A percentile compares a stretch with the other conserved stretches of the same genome.
phyloP scores from a whole-genome alignment of 2,888 invertebrate species.

The Cryptus viduatorius region DNA sequence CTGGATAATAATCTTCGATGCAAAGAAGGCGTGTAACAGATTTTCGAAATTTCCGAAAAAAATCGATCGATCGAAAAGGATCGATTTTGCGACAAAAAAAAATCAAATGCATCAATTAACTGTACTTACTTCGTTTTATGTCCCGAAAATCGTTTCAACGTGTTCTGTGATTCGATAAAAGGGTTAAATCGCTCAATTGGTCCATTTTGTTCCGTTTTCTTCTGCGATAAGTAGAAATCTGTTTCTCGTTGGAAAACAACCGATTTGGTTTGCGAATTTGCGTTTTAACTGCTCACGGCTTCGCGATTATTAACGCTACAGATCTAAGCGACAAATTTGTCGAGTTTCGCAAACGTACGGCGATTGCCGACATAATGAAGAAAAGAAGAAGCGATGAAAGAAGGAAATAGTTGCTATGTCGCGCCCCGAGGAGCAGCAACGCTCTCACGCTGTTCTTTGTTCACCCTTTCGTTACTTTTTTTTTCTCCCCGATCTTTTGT shows the following conservation, averaged over 20 bases:
- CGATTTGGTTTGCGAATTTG: conserved; percentile 13
- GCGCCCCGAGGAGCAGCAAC: conserved; percentile 35
- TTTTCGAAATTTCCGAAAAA: not conserved
- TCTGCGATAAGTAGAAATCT: too few species aligned
- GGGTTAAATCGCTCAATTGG: too few species aligned
- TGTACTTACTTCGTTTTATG: too few species aligned
- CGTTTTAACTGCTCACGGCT: not conserved
- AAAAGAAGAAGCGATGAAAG: conserved; percentile 32
- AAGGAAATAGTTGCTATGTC: conserved; percentile 46
- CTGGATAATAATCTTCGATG: not conserved
- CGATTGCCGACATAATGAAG: conserved; percentile 39
- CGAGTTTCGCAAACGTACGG: conserved; percentile 38
- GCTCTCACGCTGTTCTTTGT: conserved; percentile 67
- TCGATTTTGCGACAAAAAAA: too few species aligned
- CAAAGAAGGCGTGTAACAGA: not conserved
- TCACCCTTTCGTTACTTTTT: conserved; percentile 61
- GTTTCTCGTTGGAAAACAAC: too few species aligned
- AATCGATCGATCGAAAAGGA: too few species aligned
- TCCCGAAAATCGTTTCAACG: too few species aligned
- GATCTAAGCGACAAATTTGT: conserved; percentile 26
- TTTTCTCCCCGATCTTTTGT: conserved; percentile 57
- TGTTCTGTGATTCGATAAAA: too few species aligned
- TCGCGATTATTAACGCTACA: conserved; percentile 9
- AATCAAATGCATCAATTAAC: too few species aligned
- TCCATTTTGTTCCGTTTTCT: too few species aligned